Evolutionary conservation across 2,113 vertebrate genomes (phyloP).

Genomic region (Myanophis thanlyinensis): DNA sequence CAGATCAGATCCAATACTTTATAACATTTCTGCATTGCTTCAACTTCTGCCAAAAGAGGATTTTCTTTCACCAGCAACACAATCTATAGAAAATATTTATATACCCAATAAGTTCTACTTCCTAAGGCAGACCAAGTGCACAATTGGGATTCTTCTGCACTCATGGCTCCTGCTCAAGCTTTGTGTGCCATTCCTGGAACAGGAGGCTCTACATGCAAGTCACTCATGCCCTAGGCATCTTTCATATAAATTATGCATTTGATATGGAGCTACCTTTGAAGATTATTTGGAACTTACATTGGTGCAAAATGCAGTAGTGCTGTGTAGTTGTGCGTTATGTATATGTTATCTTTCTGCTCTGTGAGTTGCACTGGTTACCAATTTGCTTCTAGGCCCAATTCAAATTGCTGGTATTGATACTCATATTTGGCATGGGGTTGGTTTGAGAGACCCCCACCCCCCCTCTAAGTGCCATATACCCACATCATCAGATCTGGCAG

Average conservation of each 20-base stretch:
- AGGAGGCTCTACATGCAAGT: background rate
- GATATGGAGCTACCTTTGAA: background rate
- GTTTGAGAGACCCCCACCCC: background rate
- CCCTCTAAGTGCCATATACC: background rate
- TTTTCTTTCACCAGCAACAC: constrained; percentile 93
- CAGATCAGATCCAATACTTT: constrained; percentile 94
- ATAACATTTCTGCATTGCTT: constrained; percentile 86
- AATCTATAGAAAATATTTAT: constrained; percentile 71
- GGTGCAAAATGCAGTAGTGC: background rate
- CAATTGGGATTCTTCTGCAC: background rate
- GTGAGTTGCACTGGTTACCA: background rate
- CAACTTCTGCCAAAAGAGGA: constrained; percentile 83
- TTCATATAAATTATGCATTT: background rate
- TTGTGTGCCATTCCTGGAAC: background rate
- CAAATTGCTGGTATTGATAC: background rate
- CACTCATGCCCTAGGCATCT: background rate
- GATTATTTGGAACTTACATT: background rate
- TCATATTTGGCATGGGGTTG: background rate
- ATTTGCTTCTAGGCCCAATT: background rate
- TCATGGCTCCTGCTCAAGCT: background rate
- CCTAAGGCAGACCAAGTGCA: background rate
- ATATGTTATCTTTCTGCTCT: background rate
- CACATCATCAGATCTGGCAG: background rate
- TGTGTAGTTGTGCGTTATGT: background rate
- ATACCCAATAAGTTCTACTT: background rate